Percentiles rank a stretch among this genome's conserved stretches.
Conservation (phyloP, 1,140 invertebrate genomes). For the Dysdera silvatica region DNA sequence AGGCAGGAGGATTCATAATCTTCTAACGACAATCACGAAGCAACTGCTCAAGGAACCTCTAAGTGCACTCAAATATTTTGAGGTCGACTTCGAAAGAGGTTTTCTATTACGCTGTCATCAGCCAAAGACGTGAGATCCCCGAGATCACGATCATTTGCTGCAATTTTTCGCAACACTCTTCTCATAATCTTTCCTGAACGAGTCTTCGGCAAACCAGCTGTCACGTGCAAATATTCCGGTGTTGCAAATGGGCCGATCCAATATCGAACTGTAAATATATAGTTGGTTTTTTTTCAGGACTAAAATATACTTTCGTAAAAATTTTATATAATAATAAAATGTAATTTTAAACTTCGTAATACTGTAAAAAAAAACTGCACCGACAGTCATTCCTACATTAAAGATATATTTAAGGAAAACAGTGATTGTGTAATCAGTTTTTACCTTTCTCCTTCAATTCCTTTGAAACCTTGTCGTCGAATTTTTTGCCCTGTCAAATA, state of each 20-base stretch:
- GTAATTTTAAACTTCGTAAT: background rate
- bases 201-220: constrained; percentile 88
- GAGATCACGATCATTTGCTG: constrained; percentile 73
- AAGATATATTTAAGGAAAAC: constrained; percentile 3
- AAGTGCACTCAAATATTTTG: background rate
- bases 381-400: constrained; percentile 18
- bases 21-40: too few species aligned
- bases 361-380: background rate
- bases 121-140: constrained; percentile 89
- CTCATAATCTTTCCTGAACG: constrained; percentile 98
- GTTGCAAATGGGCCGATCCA: constrained; percentile 93
- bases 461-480: constrained; percentile 47
- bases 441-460: constrained; percentile 67
- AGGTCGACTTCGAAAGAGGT: constrained; percentile 52
- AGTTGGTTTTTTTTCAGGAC: background rate
- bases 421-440: too few species aligned
- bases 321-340: background rate
- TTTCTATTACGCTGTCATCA: constrained; percentile 72
- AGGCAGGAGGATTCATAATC: too few species aligned
- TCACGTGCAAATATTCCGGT: constrained; percentile 88
- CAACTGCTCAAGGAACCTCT: too few species aligned
- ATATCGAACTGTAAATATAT: constrained; percentile 58
- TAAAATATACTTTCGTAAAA: background rate
- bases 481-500: constrained; percentile 27
- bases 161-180: constrained; percentile 84